These are phyloP conservation scores for Callospermophilus lateralis DNA, from an alignment of 2,113 vertebrate species.

Conservation along the genomic window DNA sequence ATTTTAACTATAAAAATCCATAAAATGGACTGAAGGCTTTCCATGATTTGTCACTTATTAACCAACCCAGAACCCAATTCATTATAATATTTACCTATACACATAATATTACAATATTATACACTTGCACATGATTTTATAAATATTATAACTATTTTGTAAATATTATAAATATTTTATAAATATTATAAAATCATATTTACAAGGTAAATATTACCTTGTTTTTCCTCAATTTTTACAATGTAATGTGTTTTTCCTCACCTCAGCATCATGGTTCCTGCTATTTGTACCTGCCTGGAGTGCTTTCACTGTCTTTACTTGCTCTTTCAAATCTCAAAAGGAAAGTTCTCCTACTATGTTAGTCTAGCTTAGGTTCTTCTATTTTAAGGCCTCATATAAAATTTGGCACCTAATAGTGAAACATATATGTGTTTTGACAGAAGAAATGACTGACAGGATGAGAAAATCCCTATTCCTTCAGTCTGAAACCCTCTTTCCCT, in stretches of 20 bases:
- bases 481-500: not conserved
- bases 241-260: not conserved
- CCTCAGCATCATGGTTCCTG: not conserved
- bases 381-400: constrained; percentile 9
- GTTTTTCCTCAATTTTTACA: not conserved
- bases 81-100: not conserved
- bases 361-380: not conserved
- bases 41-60: not conserved
- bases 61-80: not conserved
- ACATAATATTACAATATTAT: too few species aligned
- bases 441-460: not conserved
- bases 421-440: not conserved
- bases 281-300: not conserved
- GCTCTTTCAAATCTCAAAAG: not conserved
- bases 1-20: not conserved
- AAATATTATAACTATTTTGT: too few species aligned
- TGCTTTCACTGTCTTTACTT: not conserved
- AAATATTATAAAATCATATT: too few species aligned
- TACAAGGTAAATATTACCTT: too few species aligned
- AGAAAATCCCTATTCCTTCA: not conserved
- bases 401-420: not conserved
- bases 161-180: too few species aligned
- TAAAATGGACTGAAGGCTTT: not conserved
- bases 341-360: not conserved
- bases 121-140: not conserved